Base-by-base conservation (phyloP, 1,140 invertebrate species). In the Bemisia tabaci region DNA sequence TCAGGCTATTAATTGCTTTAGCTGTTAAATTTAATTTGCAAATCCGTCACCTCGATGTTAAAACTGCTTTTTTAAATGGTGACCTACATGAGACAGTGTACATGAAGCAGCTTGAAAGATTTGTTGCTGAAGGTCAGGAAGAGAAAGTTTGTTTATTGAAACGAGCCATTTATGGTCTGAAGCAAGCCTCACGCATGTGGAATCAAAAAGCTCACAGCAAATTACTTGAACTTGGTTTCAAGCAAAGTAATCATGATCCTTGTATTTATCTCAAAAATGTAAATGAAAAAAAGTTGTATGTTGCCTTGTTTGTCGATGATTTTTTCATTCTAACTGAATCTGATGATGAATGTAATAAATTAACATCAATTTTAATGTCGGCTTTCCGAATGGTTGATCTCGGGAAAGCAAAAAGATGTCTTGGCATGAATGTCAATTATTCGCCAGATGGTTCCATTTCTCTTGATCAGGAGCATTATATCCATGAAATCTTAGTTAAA, bases 21-120 rank as follows among this genome's bases (percentile, higher is more conserved):
- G n/a, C n/a, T n/a, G n/a, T n/a, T n/a, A n/a, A n/a, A n/a, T n/a
- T n/a, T n/a, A n/a, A n/a, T n/a, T n/a, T n/a, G n/a, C n/a, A n/a
- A n/a, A n/a, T n/a, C n/a, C n/a, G n/a, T n/a, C n/a, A n/a, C n/a
- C n/a, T n/a, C n/a, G n/a, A n/a, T n/a, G n/a, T n/a, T n/a, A n/a
- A n/a, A n/a, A n/a, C n/a, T n/a, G n/a, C n/a, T n/a, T 81, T 77
- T 70, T 72, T 77, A 66, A 73, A 79, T 72, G 79, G 74, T 17
- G 67, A 71, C 59, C 70, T 79, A 22, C 69, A 78, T 26, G 78
- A 80, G 70, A 70, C 71, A 17, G 70, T 80, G 2, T 81, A 71
- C 73, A 78, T 80, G 74, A 69, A 70, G 60, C 76, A 70, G 72
- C 77, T 77, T 59, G 69, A 70, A 60, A 75, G 74, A 17, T 74